phyloP scores from a whole-genome alignment of 1,140 invertebrate genomes.

The Pachyrhynchus sulphureomaculatus region DNA sequence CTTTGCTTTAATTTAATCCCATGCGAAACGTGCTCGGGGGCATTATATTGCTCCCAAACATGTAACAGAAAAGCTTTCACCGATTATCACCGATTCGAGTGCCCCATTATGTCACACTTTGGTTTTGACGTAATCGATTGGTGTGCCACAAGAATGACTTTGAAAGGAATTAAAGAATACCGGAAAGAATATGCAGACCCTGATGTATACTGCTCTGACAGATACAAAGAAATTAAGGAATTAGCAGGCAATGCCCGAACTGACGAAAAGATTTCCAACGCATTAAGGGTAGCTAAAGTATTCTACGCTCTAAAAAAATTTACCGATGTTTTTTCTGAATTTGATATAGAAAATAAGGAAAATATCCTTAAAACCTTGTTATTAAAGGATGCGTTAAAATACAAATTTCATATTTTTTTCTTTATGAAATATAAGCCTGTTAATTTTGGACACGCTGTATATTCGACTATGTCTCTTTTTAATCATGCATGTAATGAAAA shows the following conservation, averaged over 20 bases:
- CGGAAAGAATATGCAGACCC: not conserved
- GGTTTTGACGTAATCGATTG: not conserved
- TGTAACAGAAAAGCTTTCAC: not conserved
- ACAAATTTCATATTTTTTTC: too few species aligned
- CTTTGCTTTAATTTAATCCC: not conserved
- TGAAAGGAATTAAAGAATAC: not conserved
- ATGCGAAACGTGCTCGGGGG: not conserved
- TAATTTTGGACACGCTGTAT: not conserved
- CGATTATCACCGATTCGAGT: not conserved
- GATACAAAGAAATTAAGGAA: too few species aligned
- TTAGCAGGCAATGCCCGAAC: too few species aligned
- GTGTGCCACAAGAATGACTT: not conserved
- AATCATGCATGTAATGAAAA: slow-evolving; percentile 1
- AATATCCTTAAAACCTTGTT: not conserved
- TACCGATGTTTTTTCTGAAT: not conserved
- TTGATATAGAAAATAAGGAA: not conserved
- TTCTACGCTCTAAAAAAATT: not conserved
- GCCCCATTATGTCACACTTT: not conserved
- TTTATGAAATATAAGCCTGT: too few species aligned
- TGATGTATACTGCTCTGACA: not conserved
- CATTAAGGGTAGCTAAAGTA: not conserved
- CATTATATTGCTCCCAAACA: not conserved
- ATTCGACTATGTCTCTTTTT: not conserved
- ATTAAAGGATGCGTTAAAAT: not conserved
- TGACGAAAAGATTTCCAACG: not conserved